A percentile compares a stretch with the other conserved stretches of the same genome.
phyloP scores from a whole-genome alignment of 2,888 invertebrate species.

The Cheilosia pagana region DNA sequence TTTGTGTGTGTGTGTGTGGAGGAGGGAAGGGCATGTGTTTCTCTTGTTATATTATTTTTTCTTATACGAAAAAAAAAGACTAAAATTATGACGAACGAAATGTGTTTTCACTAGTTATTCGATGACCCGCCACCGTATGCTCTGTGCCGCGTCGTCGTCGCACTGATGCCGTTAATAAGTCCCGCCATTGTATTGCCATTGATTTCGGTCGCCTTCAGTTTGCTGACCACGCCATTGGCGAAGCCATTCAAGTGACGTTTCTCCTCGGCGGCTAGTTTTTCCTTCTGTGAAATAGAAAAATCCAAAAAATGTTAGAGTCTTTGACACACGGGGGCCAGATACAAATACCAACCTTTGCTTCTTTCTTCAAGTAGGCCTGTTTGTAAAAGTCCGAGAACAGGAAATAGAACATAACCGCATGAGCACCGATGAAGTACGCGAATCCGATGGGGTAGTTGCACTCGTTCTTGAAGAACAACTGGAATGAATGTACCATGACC shows the following conservation, averaged over 20 bases:
- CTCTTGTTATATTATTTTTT: slow-evolving; percentile 19
- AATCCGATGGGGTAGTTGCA: slow-evolving; percentile 95
- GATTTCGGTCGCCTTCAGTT: slow-evolving; percentile 77
- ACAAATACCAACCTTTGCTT: slow-evolving; percentile 79
- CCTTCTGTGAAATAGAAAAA: slow-evolving; percentile 75
- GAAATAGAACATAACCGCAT: slow-evolving; percentile 96
- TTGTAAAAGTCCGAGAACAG: slow-evolving; percentile 96
- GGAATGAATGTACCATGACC: slow-evolving; percentile 95
- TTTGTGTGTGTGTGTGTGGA: slow-evolving; percentile 58
- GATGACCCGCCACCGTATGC: slow-evolving; percentile 79
- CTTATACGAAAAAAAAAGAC: slow-evolving; percentile 46
- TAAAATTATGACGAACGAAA: slow-evolving; percentile 64
- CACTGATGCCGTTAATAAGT: slow-evolving; percentile 73
- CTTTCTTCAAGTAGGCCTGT: slow-evolving; percentile 86
- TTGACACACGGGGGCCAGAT: not conserved
- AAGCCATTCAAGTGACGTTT: slow-evolving; percentile 78
- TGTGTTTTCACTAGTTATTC: slow-evolving; percentile 69
- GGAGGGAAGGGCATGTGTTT: slow-evolving; percentile 29
- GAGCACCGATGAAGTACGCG: slow-evolving; percentile 95
- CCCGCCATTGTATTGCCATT: slow-evolving; percentile 79
- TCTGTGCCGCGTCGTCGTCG: slow-evolving; percentile 81
- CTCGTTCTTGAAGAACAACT: slow-evolving; percentile 91
- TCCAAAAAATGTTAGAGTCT: not conserved
- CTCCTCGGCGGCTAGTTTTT: slow-evolving; percentile 77
- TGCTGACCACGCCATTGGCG: slow-evolving; percentile 77